Conservation (phyloP, 1,140 invertebrate genomes). For the Drosophila obscura region DNA sequence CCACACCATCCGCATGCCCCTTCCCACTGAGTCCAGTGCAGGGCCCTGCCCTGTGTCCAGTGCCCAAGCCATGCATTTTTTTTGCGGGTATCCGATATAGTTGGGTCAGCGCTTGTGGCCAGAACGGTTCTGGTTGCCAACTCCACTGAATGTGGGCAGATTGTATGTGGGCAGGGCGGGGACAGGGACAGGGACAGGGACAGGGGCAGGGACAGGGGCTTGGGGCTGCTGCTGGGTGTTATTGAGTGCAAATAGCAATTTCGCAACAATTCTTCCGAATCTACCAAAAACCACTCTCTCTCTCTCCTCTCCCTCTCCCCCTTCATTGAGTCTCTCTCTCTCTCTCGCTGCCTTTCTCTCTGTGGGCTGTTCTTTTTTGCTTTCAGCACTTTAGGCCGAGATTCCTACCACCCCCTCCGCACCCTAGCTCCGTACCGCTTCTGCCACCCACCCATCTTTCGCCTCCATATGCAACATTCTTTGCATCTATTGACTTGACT, state of each 20-base stretch:
- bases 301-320: background rate
- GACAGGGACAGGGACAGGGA: background rate
- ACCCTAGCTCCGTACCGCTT: background rate
- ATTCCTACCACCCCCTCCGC: conserved; percentile 39
- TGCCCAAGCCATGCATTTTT: conserved; percentile 59
- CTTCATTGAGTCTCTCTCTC: conserved; percentile 11
- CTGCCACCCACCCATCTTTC: background rate
- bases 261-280: conserved; percentile 79
- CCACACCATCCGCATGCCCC: conserved; percentile 5
- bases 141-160: conserved; percentile 16
- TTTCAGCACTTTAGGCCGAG: conserved; percentile 78
- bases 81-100: conserved; percentile 84
- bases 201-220: background rate
- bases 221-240: conserved; percentile 53
- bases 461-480: conserved; percentile 43
- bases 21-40: no score
- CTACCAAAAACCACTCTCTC: conserved; percentile 7
- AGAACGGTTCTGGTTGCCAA: conserved; percentile 83
- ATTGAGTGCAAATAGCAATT: conserved; percentile 84
- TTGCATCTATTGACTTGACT: conserved; percentile 64
- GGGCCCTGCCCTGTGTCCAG: no score
- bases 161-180: background rate
- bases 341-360: background rate
- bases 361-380: conserved; percentile 62
- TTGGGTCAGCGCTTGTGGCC: conserved; percentile 84